Evolutionary conservation across 1,140 invertebrate species (phyloP), one percentile per base, ranked within the genome.

Genomic region (Orchesella cincta): DNA sequence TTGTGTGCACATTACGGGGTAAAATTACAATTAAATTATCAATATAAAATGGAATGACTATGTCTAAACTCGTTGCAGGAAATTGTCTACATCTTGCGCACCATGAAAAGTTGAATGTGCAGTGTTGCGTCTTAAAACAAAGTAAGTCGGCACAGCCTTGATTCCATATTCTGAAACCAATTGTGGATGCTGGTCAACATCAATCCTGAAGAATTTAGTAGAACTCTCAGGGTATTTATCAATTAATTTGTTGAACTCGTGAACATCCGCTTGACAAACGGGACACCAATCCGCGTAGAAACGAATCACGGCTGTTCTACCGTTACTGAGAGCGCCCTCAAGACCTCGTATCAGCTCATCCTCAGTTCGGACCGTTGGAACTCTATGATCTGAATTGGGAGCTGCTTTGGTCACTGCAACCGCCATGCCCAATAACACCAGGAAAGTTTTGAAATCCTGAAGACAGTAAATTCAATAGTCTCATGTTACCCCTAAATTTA

Each of bases 231-330:
- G 62, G 23, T 18, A 67, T n/a, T 67, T 67, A 29, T 33, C 62
- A 23, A 67, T 67, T 2, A 67, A 8, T 5, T 67, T 23, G 8
- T 31, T 2, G n/a, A 67, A 67, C n/a, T 67, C 23, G 26, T 26
- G 62, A 12, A 26, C 8, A 33, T 67, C 62, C 23, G 62, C 29
- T 14, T 29, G 26, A 29, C 62, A 67, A 1, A 67, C 62, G 31
- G 26, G 62, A n/a, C 62, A 67, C 62, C 62, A 67, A 12, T 67
- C 62, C 2, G 62, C 62, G n/a, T 67, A 67, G 62, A 67, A 67
- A 5, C 62, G 8, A 31, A 67, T 67, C 62, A 67, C 62, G 23
- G 28, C 62, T 3, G 31, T 31, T 67, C 62, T 2, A 2, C 31
- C 31, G 12, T 3, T 8, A 8, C 12, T 31, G 28, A 67, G 31